Percentiles rank a stretch among this genome's conserved stretches.
phyloP scores from a whole-genome alignment of 2,113 vertebrate species.

The Silurus glanis region DNA sequence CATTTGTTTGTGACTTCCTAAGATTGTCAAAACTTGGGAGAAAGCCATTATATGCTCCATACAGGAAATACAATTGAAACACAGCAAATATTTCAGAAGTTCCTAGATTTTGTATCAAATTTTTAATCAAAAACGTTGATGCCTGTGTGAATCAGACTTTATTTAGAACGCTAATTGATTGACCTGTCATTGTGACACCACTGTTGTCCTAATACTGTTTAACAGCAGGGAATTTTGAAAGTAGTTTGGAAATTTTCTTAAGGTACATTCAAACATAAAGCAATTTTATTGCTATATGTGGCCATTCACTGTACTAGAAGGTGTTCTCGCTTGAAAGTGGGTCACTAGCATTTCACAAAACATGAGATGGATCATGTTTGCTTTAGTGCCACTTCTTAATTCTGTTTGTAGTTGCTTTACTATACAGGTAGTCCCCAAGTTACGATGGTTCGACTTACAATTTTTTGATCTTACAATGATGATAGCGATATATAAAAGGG shows the following conservation, averaged over 20 bases:
- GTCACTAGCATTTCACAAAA: too few relatives aligned
- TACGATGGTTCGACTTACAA: too few relatives aligned
- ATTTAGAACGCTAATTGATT: slow-evolving; percentile 59
- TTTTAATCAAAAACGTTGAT: slow-evolving; percentile 20
- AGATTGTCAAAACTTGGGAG: neutral
- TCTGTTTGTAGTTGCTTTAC: too few relatives aligned
- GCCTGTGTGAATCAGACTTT: slow-evolving; percentile 63
- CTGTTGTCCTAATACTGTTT: neutral
- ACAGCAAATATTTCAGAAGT: slow-evolving; percentile 32
- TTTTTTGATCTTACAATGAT: too few relatives aligned
- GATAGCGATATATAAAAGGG: too few relatives aligned
- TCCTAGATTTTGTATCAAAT: slow-evolving; percentile 1
- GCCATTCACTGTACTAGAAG: too few relatives aligned
- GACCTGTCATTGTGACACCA: slow-evolving; percentile 58
- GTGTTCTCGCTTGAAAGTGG: too few relatives aligned
- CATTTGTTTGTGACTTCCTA: neutral
- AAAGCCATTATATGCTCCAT: neutral
- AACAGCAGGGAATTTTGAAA: neutral
- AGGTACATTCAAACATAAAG: neutral
- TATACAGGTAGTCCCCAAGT: too few relatives aligned
- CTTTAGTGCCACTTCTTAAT: too few relatives aligned
- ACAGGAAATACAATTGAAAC: neutral
- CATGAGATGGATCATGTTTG: too few relatives aligned
- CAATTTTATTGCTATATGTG: too few relatives aligned
- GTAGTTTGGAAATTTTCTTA: neutral